A percentile compares a stretch with the other conserved stretches of the same genome.
Evolutionary conservation across 2,797 vertebrate species (phyloP).

Genomic region (Balearica regulorum): DNA sequence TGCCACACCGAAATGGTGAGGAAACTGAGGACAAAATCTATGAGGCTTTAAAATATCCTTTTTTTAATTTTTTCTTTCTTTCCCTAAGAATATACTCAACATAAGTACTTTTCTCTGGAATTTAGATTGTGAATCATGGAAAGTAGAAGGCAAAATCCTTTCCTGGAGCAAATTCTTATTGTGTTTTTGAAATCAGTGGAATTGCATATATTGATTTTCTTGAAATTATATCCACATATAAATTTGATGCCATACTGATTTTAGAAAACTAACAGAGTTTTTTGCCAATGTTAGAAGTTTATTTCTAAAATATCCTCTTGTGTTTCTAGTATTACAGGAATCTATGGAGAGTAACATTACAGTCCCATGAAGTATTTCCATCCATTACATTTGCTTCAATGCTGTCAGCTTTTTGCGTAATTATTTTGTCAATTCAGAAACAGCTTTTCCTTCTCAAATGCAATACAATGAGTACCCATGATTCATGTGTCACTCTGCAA

Average conservation of each 20-base stretch:
- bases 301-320: conserved; percentile 37
- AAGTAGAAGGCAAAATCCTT: background rate
- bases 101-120: background rate
- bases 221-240: background rate
- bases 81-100: background rate
- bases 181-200: background rate
- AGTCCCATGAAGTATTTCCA: conserved; percentile 47
- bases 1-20: background rate
- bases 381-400: conserved; percentile 36
- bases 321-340: conserved; percentile 21
- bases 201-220: background rate
- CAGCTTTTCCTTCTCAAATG: conserved; percentile 23
- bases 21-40: background rate
- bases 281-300: conserved; percentile 5
- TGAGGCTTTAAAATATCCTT: background rate
- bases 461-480: background rate
- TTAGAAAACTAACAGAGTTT: background rate
- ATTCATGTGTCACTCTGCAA: conserved; percentile 18
- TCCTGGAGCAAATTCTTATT: background rate
- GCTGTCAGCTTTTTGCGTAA: conserved; percentile 51
- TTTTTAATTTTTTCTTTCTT: background rate
- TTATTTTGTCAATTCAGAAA: conserved; percentile 57
- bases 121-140: background rate
- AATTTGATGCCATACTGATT: background rate
- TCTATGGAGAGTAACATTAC: conserved; percentile 37